Evolutionary conservation across 2,888 invertebrate genomes (phyloP).

Genomic region (Dynastes grantii): DNA sequence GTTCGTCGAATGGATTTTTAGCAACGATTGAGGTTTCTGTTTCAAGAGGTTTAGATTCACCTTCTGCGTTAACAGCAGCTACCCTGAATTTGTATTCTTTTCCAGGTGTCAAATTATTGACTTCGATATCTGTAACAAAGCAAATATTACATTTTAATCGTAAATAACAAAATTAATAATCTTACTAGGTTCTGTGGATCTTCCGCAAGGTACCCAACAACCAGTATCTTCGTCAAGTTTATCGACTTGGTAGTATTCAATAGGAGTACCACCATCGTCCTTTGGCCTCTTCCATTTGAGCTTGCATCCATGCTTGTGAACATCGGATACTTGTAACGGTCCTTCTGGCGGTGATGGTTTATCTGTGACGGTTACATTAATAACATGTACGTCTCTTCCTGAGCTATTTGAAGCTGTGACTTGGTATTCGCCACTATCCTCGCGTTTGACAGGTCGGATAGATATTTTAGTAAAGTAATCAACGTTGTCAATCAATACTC

Average conservation of each 20-base stretch:
- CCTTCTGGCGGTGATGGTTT: conserved; percentile 92
- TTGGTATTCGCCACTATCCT: conserved; percentile 90
- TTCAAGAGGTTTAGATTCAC: conserved; percentile 94
- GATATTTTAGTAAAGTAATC: conserved; percentile 92
- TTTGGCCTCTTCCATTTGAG: conserved; percentile 96
- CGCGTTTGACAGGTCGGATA: conserved; percentile 85
- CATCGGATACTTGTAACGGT: conserved; percentile 89
- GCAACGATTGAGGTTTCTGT: conserved; percentile 91
- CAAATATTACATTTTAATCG: conserved; percentile 1
- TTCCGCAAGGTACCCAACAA: conserved; percentile 90
- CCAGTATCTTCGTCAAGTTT: conserved; percentile 93
- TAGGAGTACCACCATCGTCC: conserved; percentile 95
- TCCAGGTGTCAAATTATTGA: conserved; percentile 89
- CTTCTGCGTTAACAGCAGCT: conserved; percentile 95
- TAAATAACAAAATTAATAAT: conserved; percentile 49
- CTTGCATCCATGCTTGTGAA: conserved; percentile 94
- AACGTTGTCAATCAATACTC: conserved; percentile 85
- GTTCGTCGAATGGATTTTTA: conserved; percentile 97
- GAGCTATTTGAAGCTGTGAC: conserved; percentile 90
- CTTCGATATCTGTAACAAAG: conserved; percentile 78
- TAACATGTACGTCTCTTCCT: conserved; percentile 87
- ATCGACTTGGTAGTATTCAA: conserved; percentile 97
- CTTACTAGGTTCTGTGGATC: conserved; percentile 86
- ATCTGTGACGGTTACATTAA: conserved; percentile 89
- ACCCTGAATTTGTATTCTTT: conserved; percentile 98